Percentiles rank a stretch among this genome's conserved stretches.
These are phyloP conservation scores for Myiozetetes cayanensis DNA, from an alignment of 2,113 vertebrate genomes.

Conservation along the genomic window DNA sequence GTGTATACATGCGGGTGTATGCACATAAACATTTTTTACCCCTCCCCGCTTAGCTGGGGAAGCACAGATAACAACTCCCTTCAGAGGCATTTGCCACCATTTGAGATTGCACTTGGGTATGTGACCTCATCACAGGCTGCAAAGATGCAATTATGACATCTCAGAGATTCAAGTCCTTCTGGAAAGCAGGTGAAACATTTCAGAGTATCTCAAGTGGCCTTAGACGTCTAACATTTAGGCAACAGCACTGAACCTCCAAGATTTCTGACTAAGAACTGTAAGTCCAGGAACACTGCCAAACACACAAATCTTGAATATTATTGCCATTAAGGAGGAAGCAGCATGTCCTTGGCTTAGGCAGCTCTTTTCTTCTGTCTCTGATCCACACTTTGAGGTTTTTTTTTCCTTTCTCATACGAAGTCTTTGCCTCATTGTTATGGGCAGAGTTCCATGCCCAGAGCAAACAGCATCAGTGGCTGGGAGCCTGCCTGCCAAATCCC, in stretches of 20 bases:
- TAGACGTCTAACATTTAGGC: not conserved
- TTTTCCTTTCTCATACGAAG: not conserved
- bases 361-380: not conserved
- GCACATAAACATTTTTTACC: not conserved
- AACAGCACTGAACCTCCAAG: not conserved
- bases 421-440: not conserved
- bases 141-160: not conserved
- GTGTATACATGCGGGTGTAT: accelerated
- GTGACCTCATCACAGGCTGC: not conserved
- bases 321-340: slow-evolving; percentile 19
- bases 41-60: not conserved
- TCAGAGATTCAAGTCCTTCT: not conserved
- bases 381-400: not conserved
- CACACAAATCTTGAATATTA: slow-evolving; percentile 10
- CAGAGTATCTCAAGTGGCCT: not conserved
- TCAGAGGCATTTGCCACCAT: not conserved
- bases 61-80: not conserved
- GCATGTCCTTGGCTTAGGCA: slow-evolving; percentile 23
- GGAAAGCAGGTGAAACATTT: not conserved
- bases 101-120: not conserved
- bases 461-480: not conserved
- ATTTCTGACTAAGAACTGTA: slow-evolving; percentile 19
- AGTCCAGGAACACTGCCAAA: slow-evolving; percentile 29
- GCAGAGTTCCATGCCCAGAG: not conserved
- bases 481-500: slow-evolving; percentile 20